Percentiles rank a stretch among this genome's conserved stretches.
phyloP scores from a whole-genome alignment of 2,797 vertebrate genomes.

The Rhinophrynus dorsalis region DNA sequence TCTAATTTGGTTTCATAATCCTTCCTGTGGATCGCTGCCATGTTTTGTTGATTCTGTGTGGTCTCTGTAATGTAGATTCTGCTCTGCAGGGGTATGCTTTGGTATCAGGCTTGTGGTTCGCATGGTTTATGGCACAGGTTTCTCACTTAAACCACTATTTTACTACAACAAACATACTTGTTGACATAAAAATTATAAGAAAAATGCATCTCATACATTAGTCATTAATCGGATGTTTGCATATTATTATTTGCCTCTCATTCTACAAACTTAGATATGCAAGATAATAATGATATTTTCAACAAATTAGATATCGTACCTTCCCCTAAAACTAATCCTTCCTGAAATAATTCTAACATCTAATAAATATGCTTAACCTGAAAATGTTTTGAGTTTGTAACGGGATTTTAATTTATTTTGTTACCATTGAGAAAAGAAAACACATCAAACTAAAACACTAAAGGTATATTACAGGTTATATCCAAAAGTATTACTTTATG shows the following conservation, averaged over 20 bases:
- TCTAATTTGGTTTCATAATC: constrained; percentile 42
- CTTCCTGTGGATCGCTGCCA: constrained; percentile 37
- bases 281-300: too few species aligned
- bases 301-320: too few species aligned
- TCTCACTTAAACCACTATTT: constrained; percentile 47
- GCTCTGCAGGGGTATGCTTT: constrained; percentile 44
- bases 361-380: too few species aligned
- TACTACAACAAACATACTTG: constrained; percentile 45
- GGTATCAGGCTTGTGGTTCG: constrained; percentile 39
- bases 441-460: too few species aligned
- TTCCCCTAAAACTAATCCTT: too few species aligned
- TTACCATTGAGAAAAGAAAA: too few species aligned
- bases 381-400: too few species aligned
- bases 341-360: too few species aligned
- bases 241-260: constrained; percentile 24
- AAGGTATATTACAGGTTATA: too few species aligned
- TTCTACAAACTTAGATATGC: background rate
- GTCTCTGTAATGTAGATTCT: constrained; percentile 44
- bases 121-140: constrained; percentile 44
- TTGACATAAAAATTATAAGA: constrained; percentile 44
- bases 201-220: constrained; percentile 30
- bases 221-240: constrained; percentile 33
- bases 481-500: too few species aligned
- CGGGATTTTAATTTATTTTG: too few species aligned
- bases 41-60: constrained; percentile 48